Evolutionary conservation across 2,888 invertebrate species (phyloP), one percentile per base, ranked within the genome.

Genomic region (Macrostomum cliftonense): DNA sequence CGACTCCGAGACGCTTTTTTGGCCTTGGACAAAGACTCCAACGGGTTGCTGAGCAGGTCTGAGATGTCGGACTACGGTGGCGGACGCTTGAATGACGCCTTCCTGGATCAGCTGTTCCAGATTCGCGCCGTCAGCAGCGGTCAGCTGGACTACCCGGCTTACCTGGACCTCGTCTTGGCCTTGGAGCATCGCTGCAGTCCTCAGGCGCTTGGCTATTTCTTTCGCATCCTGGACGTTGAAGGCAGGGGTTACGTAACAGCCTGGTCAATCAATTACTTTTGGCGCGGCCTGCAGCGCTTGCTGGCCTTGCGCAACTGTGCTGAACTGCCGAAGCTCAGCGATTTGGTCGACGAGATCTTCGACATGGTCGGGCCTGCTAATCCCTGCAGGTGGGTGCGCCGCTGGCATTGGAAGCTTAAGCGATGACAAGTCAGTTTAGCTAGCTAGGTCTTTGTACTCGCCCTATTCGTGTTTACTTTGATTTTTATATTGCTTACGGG

Each of bases 291-390:
- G 57, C 83, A 88, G 69, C 83, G 86, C 56, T 84, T 86, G 69
- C 83, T 93, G 79, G 76, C 78, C 49, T 28, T 9, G 28, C 77
- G 79, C 9, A 82, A 85, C 66, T 82, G 82, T 21, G 83, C 83
- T n/a, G 86, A 87, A 55, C 84, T 89, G 0, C 84, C 89, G 0
- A 79, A 79, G 59, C 89, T 91, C 68, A 82, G 87, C 58, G 89
- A 93, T 71, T 83, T 93, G 0, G 88, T 88, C 68, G 88, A 93
- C 74, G 91, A 93, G 73, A 83, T 93, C 57, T 93, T 89, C 73
- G 93, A 93, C 73, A 93, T 95, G 91, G 85, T 91, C 1, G 81
- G 86, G 54, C 88, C 91, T 0, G 77, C 76, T 51, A 79, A 89
- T 68, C 82, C 85, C 0, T 74, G 78, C 12, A 28, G 28, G 28